A percentile compares a stretch with the other conserved stretches of the same genome.
Conservation (phyloP, 2,113 vertebrate species). For the Amblyornis subalaris region DNA sequence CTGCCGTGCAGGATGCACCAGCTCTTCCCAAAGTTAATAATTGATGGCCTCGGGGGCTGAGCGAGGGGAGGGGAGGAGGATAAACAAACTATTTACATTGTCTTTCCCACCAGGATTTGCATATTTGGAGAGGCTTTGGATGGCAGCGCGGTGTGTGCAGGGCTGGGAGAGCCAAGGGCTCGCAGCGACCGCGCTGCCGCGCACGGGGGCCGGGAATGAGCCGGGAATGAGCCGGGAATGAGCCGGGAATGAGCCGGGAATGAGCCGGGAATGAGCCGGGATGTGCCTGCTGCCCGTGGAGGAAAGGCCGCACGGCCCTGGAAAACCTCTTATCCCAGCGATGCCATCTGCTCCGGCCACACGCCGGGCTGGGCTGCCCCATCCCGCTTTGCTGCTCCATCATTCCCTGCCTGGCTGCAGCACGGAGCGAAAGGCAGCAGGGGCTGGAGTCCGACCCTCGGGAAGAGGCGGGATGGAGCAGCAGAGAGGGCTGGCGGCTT, state of each 20-base stretch:
- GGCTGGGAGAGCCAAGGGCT: background rate
- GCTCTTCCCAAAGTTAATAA: slow-evolving; percentile 32
- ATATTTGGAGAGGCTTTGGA: slow-evolving; percentile 17
- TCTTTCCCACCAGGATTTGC: slow-evolving; percentile 39
- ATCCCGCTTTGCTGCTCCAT: background rate
- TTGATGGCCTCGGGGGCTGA: slow-evolving; percentile 8
- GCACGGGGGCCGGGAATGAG: background rate
- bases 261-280: background rate
- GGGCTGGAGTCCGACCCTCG: background rate
- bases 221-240: background rate
- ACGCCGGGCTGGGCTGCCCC: background rate
- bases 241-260: background rate
- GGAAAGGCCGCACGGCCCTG: background rate
- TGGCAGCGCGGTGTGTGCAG: background rate
- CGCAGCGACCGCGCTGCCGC: background rate
- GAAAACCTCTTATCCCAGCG: background rate
- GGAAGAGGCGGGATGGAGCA: background rate
- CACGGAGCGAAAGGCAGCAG: background rate
- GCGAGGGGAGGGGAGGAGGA: background rate
- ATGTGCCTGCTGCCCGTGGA: background rate
- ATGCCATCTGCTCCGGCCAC: background rate
- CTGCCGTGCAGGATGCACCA: background rate
- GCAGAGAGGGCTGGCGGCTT: background rate
- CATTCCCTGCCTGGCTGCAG: background rate
- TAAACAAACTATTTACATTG: slow-evolving; percentile 40